phyloP scores from a whole-genome alignment of 2,888 invertebrate genomes.

The Plagiodera versicolora region DNA sequence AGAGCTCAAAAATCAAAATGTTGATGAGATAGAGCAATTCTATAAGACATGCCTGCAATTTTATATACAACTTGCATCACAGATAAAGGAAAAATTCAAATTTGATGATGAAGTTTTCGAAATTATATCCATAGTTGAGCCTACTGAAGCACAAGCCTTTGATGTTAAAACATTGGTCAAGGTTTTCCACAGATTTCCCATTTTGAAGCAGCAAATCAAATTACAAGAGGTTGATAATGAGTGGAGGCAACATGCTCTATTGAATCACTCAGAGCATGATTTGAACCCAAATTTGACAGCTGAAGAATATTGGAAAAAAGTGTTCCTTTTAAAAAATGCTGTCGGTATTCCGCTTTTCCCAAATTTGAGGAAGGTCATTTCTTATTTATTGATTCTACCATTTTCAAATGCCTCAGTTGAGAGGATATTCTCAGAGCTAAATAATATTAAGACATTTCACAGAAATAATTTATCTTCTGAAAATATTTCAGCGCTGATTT shows the following conservation, averaged over 20 bases:
- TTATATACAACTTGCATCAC: conserved; percentile 9
- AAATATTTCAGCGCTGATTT: neutral
- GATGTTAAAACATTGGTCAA: neutral
- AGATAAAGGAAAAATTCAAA: conserved; percentile 8
- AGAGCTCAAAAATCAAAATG: no score
- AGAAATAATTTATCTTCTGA: no score
- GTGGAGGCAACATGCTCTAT: no score
- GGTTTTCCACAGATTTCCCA: no score
- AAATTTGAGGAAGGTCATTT: conserved; percentile 4
- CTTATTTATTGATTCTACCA: neutral
- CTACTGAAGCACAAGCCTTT: neutral
- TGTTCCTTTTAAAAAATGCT: conserved; percentile 9
- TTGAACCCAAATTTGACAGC: conserved; percentile 3
- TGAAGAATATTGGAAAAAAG: conserved; percentile 12
- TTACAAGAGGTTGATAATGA: no score
- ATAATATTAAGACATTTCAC: no score
- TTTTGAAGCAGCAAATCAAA: no score
- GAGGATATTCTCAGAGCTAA: conserved; percentile 1
- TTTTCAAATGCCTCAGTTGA: conserved; percentile 2
- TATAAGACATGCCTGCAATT: conserved; percentile 10
- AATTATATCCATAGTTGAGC: conserved; percentile 11
- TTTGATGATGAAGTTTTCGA: conserved; percentile 15
- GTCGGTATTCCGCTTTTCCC: neutral
- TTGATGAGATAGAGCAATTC: no score
- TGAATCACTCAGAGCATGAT: no score